phyloP scores from a whole-genome alignment of 1,140 invertebrate species.

The Zelostemma sp. region DNA sequence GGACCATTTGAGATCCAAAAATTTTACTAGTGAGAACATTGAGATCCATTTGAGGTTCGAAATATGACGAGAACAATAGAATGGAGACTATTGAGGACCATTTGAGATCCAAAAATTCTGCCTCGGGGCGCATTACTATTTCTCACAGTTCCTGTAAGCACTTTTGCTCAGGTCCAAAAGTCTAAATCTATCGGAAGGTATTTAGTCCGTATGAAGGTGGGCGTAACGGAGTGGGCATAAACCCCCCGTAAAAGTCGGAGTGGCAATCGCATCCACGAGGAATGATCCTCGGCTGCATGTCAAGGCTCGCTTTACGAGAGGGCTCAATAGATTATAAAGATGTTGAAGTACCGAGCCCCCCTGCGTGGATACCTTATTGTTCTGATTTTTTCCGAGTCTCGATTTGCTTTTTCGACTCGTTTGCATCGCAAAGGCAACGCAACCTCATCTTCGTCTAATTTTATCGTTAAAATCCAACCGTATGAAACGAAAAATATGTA shows the following conservation, averaged over 20 bases:
- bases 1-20: too few species aligned
- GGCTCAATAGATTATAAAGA: constrained; percentile 55
- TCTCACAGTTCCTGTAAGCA: too few species aligned
- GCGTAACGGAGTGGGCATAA: constrained; percentile 43
- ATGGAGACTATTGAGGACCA: too few species aligned
- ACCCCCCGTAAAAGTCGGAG: constrained; percentile 28
- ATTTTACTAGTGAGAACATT: too few species aligned
- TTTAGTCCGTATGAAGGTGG: constrained; percentile 25
- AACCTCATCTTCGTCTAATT: too few species aligned
- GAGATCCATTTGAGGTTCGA: too few species aligned
- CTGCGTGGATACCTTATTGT: constrained; percentile 22
- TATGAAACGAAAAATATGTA: too few species aligned
- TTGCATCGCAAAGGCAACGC: too few species aligned
- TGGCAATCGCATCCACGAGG: constrained; percentile 18
- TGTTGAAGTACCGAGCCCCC: constrained; percentile 43
- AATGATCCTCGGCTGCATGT: constrained; percentile 27
- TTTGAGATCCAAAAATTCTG: too few species aligned
- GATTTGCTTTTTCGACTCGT: neutral
- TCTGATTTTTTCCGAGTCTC: neutral
- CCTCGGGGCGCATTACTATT: too few species aligned
- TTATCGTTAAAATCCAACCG: too few species aligned
- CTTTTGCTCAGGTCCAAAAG: constrained; percentile 3
- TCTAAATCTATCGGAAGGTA: constrained; percentile 9
- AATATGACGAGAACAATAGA: too few species aligned
- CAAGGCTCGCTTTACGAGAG: constrained; percentile 44